A percentile compares a stretch with the other conserved stretches of the same genome.
Conservation (phyloP, 2,888 invertebrate genomes). For the Eristalis arbustorum region DNA sequence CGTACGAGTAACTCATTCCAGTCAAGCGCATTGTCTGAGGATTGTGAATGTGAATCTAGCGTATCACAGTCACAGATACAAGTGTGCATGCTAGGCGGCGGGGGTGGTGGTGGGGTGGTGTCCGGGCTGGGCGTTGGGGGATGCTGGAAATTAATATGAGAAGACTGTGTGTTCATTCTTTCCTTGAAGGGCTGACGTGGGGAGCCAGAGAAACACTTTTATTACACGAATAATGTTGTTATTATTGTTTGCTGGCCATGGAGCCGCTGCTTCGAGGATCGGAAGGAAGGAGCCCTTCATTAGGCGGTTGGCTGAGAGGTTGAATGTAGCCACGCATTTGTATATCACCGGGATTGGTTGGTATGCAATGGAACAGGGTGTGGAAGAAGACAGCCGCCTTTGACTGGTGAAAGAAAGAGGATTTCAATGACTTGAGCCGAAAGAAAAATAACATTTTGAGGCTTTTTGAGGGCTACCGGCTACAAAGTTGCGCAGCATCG, state of each 20-base stretch:
- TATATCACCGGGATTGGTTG: slow-evolving; percentile 17
- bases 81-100: not conserved
- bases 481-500: too few species aligned
- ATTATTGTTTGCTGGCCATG: slow-evolving; percentile 64
- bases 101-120: too few species aligned
- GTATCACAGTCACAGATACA: not conserved
- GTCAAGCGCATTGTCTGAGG: slow-evolving; percentile 63
- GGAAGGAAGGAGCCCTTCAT: slow-evolving; percentile 44
- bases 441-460: too few species aligned
- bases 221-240: slow-evolving; percentile 66
- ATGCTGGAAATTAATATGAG: slow-evolving; percentile 60
- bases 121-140: not conserved
- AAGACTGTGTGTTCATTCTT: slow-evolving; percentile 43
- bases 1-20: slow-evolving; percentile 52
- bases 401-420: too few species aligned
- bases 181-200: slow-evolving; percentile 3
- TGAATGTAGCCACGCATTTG: slow-evolving; percentile 15
- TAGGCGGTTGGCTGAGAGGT: slow-evolving; percentile 35
- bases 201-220: slow-evolving; percentile 55
- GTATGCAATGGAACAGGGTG: slow-evolving; percentile 28
- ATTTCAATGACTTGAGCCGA: too few species aligned
- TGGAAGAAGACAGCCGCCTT: not conserved
- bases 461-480: too few species aligned
- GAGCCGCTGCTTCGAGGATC: slow-evolving; percentile 23
- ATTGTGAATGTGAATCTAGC: slow-evolving; percentile 14